Percentiles rank a stretch among this genome's conserved stretches.
phyloP scores from a whole-genome alignment of 2,113 vertebrate genomes.

The Vanacampus margaritifer region DNA sequence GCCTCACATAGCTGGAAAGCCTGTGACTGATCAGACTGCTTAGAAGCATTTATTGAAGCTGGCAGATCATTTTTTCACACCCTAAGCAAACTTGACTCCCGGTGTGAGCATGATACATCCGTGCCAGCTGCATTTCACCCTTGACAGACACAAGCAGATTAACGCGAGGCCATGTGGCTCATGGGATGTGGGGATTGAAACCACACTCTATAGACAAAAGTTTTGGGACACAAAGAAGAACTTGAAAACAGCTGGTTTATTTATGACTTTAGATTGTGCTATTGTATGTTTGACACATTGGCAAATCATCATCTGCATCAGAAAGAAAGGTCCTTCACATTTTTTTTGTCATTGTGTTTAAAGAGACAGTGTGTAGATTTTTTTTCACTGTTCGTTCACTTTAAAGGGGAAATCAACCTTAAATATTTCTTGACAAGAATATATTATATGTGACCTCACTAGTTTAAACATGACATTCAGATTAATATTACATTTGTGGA shows the following conservation, averaged over 20 bases:
- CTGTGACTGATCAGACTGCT: constrained; percentile 68
- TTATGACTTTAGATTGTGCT: neutral
- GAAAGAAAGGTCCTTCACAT: too few relatives aligned
- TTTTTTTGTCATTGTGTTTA: too few relatives aligned
- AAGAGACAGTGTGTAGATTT: too few relatives aligned
- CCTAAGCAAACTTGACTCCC: constrained; percentile 73
- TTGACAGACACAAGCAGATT: constrained; percentile 77
- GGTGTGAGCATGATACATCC: constrained; percentile 47
- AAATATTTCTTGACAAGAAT: too few relatives aligned
- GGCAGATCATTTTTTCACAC: constrained; percentile 83
- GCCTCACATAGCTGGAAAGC: constrained; percentile 69
- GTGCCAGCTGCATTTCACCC: constrained; percentile 77
- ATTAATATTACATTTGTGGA: too few relatives aligned
- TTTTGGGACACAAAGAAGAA: neutral
- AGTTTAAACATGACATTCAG: too few relatives aligned
- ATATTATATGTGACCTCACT: too few relatives aligned
- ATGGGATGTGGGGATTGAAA: constrained; percentile 25
- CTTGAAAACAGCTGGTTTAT: neutral
- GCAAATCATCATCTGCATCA: too few relatives aligned
- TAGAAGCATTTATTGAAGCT: constrained; percentile 73
- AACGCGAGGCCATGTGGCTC: constrained; percentile 65
- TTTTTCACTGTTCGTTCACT: too few relatives aligned
- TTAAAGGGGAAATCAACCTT: too few relatives aligned
- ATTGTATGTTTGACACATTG: too few relatives aligned
- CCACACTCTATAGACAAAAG: neutral